Evolutionary conservation across 2,797 vertebrate species (phyloP).

Genomic region (Cacajao melanocephalus): DNA sequence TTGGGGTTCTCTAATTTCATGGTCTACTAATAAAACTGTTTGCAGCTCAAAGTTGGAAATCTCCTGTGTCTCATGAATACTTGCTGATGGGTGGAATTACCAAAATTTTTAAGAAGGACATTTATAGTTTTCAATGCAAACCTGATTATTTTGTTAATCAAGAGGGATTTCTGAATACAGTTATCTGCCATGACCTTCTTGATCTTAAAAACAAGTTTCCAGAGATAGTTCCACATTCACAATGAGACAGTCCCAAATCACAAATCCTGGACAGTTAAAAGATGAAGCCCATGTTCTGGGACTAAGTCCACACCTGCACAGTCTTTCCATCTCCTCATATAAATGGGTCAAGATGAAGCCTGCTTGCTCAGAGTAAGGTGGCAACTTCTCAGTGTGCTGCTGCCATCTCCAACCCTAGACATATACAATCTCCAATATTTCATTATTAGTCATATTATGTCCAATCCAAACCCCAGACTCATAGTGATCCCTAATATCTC

Average conservation of each 20-base stretch:
- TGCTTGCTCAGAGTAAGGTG: neutral
- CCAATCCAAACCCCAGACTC: neutral
- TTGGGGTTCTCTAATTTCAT: neutral
- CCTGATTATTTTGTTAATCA: neutral
- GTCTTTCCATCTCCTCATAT: neutral
- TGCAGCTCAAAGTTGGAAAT: neutral
- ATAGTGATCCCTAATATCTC: neutral
- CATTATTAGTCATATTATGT: neutral
- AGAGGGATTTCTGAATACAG: neutral
- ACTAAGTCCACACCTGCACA: neutral
- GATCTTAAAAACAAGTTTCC: neutral
- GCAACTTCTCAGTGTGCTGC: neutral
- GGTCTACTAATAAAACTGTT: neutral
- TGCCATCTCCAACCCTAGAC: neutral
- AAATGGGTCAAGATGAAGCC: neutral
- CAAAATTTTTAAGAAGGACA: neutral
- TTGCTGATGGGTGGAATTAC: neutral
- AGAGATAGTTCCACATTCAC: neutral
- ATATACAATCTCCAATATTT: neutral
- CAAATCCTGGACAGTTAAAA: fast-evolving
- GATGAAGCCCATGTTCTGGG: neutral
- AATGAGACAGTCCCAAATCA: neutral
- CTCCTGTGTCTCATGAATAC: neutral
- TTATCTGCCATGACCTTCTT: neutral
- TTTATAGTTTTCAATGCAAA: neutral